phyloP scores from a whole-genome alignment of 2,797 vertebrate genomes.

The Sarcophilus harrisii region DNA sequence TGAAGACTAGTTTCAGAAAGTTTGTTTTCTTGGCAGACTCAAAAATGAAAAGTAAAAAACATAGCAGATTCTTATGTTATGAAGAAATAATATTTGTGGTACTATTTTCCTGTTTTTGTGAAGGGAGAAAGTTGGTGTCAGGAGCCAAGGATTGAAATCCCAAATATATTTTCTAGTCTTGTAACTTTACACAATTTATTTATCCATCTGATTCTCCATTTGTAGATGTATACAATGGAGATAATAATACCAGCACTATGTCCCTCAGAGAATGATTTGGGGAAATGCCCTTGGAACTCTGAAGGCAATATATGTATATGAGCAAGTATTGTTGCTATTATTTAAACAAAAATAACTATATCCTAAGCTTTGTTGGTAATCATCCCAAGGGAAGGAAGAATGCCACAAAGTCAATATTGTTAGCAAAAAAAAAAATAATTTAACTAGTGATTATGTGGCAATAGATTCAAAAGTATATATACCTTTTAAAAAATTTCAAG shows the following conservation, averaged over 20 bases:
- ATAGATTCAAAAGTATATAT: neutral
- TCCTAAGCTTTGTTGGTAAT: neutral
- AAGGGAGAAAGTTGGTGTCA: neutral
- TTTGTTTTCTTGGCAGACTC: neutral
- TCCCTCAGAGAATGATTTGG: neutral
- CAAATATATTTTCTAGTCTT: neutral
- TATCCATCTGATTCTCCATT: neutral
- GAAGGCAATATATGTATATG: neutral
- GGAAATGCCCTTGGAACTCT: neutral
- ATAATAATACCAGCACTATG: neutral
- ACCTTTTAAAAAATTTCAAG: neutral
- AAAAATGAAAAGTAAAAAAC: constrained; percentile 14
- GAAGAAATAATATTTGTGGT: neutral
- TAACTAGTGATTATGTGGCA: neutral
- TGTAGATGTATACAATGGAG: neutral
- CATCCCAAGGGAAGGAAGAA: neutral
- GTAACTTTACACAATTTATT: neutral
- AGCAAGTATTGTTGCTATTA: neutral
- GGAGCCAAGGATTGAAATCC: neutral
- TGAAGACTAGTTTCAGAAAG: neutral
- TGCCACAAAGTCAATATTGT: neutral
- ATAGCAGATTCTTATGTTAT: neutral
- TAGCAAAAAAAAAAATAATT: neutral
- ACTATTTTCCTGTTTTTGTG: neutral
- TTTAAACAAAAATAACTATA: neutral